phyloP scores from a whole-genome alignment of 92 coral and sea anemone species.

The Porites divaricata region DNA sequence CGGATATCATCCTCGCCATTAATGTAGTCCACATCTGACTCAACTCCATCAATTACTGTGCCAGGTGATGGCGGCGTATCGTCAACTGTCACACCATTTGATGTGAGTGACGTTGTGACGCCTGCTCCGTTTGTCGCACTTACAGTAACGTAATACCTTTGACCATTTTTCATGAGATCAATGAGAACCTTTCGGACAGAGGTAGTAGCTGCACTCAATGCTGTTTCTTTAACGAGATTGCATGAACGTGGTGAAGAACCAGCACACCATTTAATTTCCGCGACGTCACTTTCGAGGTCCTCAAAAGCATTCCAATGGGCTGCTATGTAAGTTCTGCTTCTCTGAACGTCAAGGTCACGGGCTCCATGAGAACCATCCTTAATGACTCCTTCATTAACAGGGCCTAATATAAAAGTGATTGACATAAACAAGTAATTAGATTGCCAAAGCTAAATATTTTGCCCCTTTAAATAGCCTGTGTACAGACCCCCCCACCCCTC shows the following conservation, averaged over 20 bases:
- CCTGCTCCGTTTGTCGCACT: constrained; percentile 97
- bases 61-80: constrained; percentile 85
- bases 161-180: constrained; percentile 69
- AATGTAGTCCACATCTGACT: constrained; percentile 67
- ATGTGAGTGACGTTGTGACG: constrained; percentile 54
- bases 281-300: constrained; percentile 94
- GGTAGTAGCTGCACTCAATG: constrained; percentile 44
- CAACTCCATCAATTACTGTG: constrained; percentile 69
- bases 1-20: constrained; percentile 67
- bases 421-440: background rate
- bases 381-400: constrained; percentile 45
- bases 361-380: constrained; percentile 72
- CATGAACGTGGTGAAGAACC: constrained; percentile 78
- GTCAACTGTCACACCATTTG: constrained; percentile 92
- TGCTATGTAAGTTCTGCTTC: constrained; percentile 53
- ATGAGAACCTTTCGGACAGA: constrained; percentile 52
- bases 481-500: too few species aligned
- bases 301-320: constrained; percentile 86
- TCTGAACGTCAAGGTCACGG: constrained; percentile 75
- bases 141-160: constrained; percentile 76
- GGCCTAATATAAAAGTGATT: constrained; percentile 19
- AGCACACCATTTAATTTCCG: constrained; percentile 81
- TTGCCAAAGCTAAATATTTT: too few species aligned
- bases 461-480: too few species aligned
- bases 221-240: constrained; percentile 48